phyloP scores from a whole-genome alignment of 2,888 invertebrate species.

The Dasypolia templi region DNA sequence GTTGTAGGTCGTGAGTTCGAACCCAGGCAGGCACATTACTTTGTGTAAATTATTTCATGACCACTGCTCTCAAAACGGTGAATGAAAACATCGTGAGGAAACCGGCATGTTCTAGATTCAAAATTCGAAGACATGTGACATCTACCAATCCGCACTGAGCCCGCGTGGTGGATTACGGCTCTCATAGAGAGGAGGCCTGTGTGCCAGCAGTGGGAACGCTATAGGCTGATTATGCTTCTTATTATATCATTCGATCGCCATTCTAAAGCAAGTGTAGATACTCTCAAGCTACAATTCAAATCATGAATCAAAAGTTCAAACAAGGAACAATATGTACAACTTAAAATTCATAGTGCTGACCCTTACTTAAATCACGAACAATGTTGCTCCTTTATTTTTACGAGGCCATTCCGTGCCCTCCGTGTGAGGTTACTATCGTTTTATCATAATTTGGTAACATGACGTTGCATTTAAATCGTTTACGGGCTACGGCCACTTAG shows the following conservation, averaged over 20 bases:
- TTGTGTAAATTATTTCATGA: too few species aligned
- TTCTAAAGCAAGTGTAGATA: neutral
- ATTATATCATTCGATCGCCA: neutral
- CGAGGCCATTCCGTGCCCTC: slow-evolving; percentile 31
- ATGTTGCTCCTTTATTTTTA: slow-evolving; percentile 51
- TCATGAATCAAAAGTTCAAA: neutral
- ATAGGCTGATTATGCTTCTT: neutral
- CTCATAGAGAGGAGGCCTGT: too few species aligned
- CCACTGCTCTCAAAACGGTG: too few species aligned
- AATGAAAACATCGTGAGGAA: too few species aligned
- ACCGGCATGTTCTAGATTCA: too few species aligned
- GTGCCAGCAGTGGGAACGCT: too few species aligned
- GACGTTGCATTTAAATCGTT: slow-evolving; percentile 63
- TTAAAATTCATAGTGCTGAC: slow-evolving; percentile 49
- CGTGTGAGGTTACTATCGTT: slow-evolving; percentile 38
- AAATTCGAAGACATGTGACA: too few species aligned
- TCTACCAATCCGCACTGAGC: too few species aligned
- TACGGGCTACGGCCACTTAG: slow-evolving; percentile 35
- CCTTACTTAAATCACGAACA: slow-evolving; percentile 29
- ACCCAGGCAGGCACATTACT: too few species aligned
- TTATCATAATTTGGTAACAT: slow-evolving; percentile 60
- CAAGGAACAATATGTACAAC: slow-evolving; percentile 28
- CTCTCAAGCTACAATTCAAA: neutral
- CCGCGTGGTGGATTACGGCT: too few species aligned
- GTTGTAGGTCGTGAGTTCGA: too few species aligned